Base-by-base conservation (phyloP, 2,888 invertebrate genomes). In the Pinctada fucata region DNA sequence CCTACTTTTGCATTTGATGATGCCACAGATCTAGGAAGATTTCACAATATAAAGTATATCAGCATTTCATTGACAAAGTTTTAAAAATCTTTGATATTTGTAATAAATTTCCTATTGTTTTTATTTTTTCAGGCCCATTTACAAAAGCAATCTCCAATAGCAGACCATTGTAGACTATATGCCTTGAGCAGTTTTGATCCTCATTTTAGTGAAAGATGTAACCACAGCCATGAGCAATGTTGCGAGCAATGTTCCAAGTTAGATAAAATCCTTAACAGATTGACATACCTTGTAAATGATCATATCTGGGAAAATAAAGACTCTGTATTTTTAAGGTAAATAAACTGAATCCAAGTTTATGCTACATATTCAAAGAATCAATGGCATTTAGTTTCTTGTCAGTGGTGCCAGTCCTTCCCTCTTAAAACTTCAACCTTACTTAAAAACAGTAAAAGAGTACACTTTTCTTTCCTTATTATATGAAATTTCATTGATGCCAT, bases 91-190 rank as follows among this genome's bases (percentile, higher is more conserved):
- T 58, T 58, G 58, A 13, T 10, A 58, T 58, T 58, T 58, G 58
- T 58, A 10, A 31, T 31, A 31, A 31, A 31, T 31, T 31, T 31
- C 31, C 31, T 31, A 31, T 31, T 31, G 31, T 58, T 13, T 6
- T 6, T 58, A 58, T 58, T 13, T 58, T 6, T 10, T 6, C 13
- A 58, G 6, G 13, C 13, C 13, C 8, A 58, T 58, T 6, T 58
- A 10, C 58, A 58, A 58, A 58, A 10, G 13, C 58, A 58, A 58
- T 58, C 58, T 58, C 58, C 58, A 58, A 58, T 58, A 58, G 13
- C 6, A 58, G 58, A 58, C 58, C 58, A 58, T 58, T 58, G 58
- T 58, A 58, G 58, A 58, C 58, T 58, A 58, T 58, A 58, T 58
- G 58, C 58, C 31, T 31, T 31, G 31, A 31, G 31, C 31, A 31